Percentiles rank a stretch among this genome's conserved stretches.
phyloP scores from a whole-genome alignment of 2,113 vertebrate species.

The Ondatra zibethicus region DNA sequence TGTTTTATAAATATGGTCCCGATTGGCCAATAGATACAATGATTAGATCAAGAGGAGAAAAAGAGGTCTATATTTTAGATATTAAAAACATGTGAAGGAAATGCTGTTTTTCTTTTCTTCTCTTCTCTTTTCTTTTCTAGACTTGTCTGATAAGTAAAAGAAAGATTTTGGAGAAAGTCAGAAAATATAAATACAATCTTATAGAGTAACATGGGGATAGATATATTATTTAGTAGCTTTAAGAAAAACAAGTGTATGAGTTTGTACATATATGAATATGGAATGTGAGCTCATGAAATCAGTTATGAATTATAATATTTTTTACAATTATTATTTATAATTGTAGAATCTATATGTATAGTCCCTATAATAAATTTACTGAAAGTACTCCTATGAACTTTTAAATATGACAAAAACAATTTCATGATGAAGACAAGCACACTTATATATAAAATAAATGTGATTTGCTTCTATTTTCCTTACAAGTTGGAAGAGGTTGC shows the following conservation, averaged over 20 bases:
- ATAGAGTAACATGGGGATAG: neutral
- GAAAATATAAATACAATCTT: neutral
- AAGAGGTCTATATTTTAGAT: neutral
- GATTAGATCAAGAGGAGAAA: neutral
- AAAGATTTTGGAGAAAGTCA: constrained; percentile 15
- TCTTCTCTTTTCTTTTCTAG: neutral
- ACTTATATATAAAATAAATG: neutral
- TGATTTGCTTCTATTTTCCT: neutral
- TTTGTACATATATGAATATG: neutral
- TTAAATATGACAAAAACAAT: neutral
- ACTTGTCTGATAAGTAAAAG: neutral
- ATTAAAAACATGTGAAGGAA: neutral
- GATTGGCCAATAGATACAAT: neutral
- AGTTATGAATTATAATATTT: neutral
- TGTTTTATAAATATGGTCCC: neutral
- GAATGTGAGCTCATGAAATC: neutral
- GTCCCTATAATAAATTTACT: neutral
- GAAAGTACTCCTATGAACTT: neutral
- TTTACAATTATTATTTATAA: neutral
- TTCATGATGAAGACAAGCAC: neutral
- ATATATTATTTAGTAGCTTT: neutral
- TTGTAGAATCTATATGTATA: neutral
- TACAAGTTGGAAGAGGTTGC: neutral
- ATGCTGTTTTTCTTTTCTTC: neutral
- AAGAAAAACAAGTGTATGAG: neutral